Conservation (phyloP, 2,888 invertebrate species). For the Azorinus chamasolen region DNA sequence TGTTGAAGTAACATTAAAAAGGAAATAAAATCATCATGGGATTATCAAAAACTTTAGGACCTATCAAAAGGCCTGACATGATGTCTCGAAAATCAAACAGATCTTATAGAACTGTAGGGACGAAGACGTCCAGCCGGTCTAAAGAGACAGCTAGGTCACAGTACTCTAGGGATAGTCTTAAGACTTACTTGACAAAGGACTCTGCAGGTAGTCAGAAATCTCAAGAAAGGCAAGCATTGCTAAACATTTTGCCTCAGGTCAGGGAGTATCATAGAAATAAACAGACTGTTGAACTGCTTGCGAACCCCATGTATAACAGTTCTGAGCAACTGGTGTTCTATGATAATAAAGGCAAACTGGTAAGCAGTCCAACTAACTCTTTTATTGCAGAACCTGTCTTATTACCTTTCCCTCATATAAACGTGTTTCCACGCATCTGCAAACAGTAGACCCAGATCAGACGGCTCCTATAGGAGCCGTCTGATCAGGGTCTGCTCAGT, state of each 20-base stretch:
- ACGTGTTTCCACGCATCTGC: too few species aligned
- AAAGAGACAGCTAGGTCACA: constrained; percentile 14
- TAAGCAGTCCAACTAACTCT: too few species aligned
- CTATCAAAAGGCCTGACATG: too few species aligned
- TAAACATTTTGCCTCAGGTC: constrained; percentile 44
- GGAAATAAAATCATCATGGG: too few species aligned
- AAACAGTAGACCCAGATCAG: too few species aligned
- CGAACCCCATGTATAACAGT: constrained; percentile 30
- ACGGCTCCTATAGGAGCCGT: too few species aligned
- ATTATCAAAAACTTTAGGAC: too few species aligned
- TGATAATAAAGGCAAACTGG: constrained; percentile 30
- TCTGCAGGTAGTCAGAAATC: constrained; percentile 15
- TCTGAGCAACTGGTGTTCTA: constrained; percentile 42
- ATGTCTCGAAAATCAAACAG: background rate
- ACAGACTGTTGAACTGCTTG: background rate
- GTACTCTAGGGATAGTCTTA: constrained; percentile 3
- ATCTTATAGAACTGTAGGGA: background rate
- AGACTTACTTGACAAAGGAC: background rate
- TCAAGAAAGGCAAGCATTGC: constrained; percentile 16
- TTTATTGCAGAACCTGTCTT: too few species aligned
- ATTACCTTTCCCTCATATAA: too few species aligned
- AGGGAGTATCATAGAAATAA: constrained; percentile 35
- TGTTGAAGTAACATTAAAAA: too few species aligned
- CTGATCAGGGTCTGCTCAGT: too few species aligned
- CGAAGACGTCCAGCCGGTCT: constrained; percentile 23